Evolutionary conservation across 2,888 invertebrate genomes (phyloP).

Genomic region (Acanthopleura granulata): DNA sequence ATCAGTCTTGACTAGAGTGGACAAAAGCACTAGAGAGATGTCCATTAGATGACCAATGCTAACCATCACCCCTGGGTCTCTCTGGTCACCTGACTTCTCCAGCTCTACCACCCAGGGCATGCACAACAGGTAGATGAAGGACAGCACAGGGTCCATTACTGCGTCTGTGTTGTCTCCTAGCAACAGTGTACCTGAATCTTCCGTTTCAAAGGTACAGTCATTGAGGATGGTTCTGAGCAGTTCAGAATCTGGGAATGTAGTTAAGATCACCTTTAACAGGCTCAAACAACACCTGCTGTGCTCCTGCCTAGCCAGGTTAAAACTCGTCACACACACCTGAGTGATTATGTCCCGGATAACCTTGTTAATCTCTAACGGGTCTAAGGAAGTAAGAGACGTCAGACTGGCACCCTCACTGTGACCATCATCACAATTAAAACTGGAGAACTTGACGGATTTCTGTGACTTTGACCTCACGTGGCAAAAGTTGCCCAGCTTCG

Average conservation of each 20-base stretch:
- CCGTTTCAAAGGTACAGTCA: not conserved
- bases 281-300: not conserved
- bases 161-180: not conserved
- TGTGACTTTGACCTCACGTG: not conserved
- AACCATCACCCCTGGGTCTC: not conserved
- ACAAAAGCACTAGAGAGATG: constrained; percentile 8
- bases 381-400: not conserved
- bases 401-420: not conserved
- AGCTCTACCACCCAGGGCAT: not conserved
- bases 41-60: constrained; percentile 5
- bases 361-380: not conserved
- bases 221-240: not conserved
- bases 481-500: not conserved
- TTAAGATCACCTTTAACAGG: not conserved
- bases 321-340: not conserved
- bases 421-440: not conserved
- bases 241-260: not conserved
- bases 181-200: not conserved
- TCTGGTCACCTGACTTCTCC: not conserved
- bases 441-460: constrained; percentile 20
- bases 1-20: not conserved
- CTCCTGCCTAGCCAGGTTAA: not conserved
- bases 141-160: not conserved
- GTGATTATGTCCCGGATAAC: not conserved
- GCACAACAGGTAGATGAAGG: not conserved